Evolutionary conservation across 2,797 vertebrate genomes (phyloP), one percentile per base, ranked within the genome.

Genomic region (Coranthus polyacanthus): DNA sequence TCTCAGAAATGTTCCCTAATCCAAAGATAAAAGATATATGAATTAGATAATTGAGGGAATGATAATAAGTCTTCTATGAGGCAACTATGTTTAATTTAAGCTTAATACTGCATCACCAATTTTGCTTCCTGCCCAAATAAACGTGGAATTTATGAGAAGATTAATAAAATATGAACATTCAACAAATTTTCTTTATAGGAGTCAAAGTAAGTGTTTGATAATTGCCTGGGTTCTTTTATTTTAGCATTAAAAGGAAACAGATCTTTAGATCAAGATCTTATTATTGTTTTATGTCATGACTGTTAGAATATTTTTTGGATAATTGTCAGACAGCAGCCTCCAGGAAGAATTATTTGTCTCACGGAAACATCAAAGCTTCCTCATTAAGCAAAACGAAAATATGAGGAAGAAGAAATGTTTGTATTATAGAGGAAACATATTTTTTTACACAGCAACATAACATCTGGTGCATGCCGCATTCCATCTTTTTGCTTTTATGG

Each of bases 111-210:
- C 51, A 52, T 68, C 41, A 12, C 34, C 58, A 42, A 71, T 81
- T 66, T 47, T 1, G 47, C 75, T 67, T 56, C 21, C 37, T 60
- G 45, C 22, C 44, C 36, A 52, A 53, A 69, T 67, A 61, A 71
- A 72, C 39, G 42, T 12, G 22, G 65, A 87, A 80, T 68, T 56
- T 83, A 82, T 76, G 63, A 84, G 78, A 39, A 2, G 5, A 74
- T 89, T 54, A 80, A 75, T 78, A 78, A 89, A 87, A 64, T 59
- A 77, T 68, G 55, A 76, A 10, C 38, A 60, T 65, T 75, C 38
- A 71, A 50, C 62, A 75, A 62, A 75, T 49, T 8, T 69, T 83
- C 47, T 68, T 24, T 49, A 38, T 34, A 24, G 61, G 68, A 79
- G 52, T 59, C 39, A 57, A 67, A 68, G 38, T 55, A 59, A 49